Base-by-base conservation (phyloP, 2,113 vertebrate genomes). In the Promerops cafer region DNA sequence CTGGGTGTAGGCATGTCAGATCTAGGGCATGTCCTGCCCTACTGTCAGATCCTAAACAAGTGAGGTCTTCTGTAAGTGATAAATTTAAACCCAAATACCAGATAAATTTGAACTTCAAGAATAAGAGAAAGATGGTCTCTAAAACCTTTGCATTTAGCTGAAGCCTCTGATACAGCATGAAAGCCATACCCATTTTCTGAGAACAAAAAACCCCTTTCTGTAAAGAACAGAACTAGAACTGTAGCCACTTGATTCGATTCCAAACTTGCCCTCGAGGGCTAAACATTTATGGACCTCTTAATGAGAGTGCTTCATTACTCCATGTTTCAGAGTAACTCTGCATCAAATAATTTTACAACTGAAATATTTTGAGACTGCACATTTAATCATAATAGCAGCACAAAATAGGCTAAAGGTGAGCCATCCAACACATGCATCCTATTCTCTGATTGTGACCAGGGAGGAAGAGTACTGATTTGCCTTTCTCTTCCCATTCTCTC, bases 351-450 rank as follows among this genome's bases (percentile, higher is more conserved):
- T 42, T 71, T 35, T 54, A 23, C 26, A 66, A 22, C 44, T 19
- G 3, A 83, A 80, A 60, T 50, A 17, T 39, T 60, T 27, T 1
- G 4, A 86, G 33, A 66, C 8, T 33, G 52, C 23, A 39, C 4
- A 64, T 59, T 47, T 60, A 71, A 76, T 75, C 42, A 57, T 23
- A 59, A 64, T 28, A 76, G 23, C 10, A 68, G 11, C 26, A 59
- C 21, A 59, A 24, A 54, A 45, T 35, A 59, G 21, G 16, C 3
- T 72, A 47, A 80, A 71, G 63, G 4, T 50, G 44, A 72, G 16
- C 11, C 57, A 59, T 20, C 20, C 10, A 1, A 4, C 88, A 78
- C 19, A 37, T 15, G 11, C 1, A 0, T 30, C 1, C 0, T 63
- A 13, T 82, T 57, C 15, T 85, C 13, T 53, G 13, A 28, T 31